Conservation (phyloP, 1,140 invertebrate species). For the Platyura marginata region DNA sequence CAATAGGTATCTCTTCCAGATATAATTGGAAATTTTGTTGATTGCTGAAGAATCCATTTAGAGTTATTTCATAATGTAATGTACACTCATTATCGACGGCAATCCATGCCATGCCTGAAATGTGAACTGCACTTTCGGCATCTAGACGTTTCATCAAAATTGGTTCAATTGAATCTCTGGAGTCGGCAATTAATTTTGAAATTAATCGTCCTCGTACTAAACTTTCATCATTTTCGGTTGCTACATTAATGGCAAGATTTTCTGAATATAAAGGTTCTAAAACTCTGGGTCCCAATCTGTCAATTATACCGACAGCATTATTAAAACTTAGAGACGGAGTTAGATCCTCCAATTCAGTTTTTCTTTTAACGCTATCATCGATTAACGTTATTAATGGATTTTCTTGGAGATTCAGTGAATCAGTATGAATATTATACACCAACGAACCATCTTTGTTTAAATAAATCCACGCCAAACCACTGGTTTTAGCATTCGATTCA, state of each 20-base stretch:
- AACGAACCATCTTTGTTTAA: slow-evolving; percentile 54
- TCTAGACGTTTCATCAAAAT: slow-evolving; percentile 40
- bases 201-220: slow-evolving; percentile 43
- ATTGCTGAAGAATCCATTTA: slow-evolving; percentile 16
- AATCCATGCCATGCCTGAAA: slow-evolving; percentile 63
- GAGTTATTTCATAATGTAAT: slow-evolving; percentile 60
- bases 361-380: slow-evolving; percentile 45
- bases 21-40: slow-evolving; percentile 32
- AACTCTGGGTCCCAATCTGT: slow-evolving; percentile 41
- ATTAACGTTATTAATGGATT: slow-evolving; percentile 46
- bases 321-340: slow-evolving; percentile 36
- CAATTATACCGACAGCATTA: slow-evolving; percentile 45
- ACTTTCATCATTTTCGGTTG: slow-evolving; percentile 31
- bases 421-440: slow-evolving; percentile 43
- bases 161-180: slow-evolving; percentile 44
- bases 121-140: slow-evolving; percentile 25
- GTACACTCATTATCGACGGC: slow-evolving; percentile 63
- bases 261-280: slow-evolving; percentile 63
- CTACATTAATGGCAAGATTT: slow-evolving; percentile 54
- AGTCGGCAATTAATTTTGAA: slow-evolving; percentile 51
- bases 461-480: slow-evolving; percentile 61
- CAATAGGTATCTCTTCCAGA: slow-evolving; percentile 40
- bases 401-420: slow-evolving; percentile 32
- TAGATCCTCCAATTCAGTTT: slow-evolving; percentile 49
- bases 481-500: slow-evolving; percentile 24